Conservation (phyloP, 2,113 vertebrate genomes). For the Hippopotamus amphibius region DNA sequence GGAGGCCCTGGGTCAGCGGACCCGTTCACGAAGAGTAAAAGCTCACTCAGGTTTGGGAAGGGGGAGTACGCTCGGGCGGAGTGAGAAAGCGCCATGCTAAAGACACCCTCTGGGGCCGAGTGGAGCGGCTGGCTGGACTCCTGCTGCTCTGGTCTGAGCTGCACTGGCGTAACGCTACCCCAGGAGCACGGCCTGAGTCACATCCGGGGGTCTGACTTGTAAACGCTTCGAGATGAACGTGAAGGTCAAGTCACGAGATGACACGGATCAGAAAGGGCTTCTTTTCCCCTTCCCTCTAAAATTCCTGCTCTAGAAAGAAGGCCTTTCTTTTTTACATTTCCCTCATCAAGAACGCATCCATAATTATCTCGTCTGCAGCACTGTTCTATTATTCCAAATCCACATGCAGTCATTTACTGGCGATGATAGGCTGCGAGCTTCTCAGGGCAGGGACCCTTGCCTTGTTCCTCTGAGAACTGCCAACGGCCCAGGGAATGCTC, state of each 20-base stretch:
- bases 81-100: not conserved
- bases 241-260: not conserved
- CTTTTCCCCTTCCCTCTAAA: not conserved
- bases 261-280: not conserved
- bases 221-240: accelerated
- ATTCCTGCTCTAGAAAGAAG: not conserved
- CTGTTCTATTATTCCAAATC: not conserved
- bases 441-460: not conserved
- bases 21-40: not conserved
- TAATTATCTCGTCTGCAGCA: not conserved
- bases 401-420: not conserved
- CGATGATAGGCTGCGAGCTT: not conserved
- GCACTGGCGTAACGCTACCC: accelerated
- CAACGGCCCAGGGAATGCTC: too few species aligned
- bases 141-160: accelerated
- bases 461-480: not conserved
- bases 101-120: not conserved
- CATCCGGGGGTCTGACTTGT: not conserved
- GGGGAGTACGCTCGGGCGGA: not conserved
- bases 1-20: not conserved
- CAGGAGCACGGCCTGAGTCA: not conserved
- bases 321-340: not conserved
- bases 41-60: not conserved
- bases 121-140: not conserved
- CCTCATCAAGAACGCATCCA: not conserved